Percentiles rank a stretch among this genome's conserved stretches.
Conservation (phyloP, 2,888 invertebrate genomes). For the Drosophila quasianomalipes region DNA sequence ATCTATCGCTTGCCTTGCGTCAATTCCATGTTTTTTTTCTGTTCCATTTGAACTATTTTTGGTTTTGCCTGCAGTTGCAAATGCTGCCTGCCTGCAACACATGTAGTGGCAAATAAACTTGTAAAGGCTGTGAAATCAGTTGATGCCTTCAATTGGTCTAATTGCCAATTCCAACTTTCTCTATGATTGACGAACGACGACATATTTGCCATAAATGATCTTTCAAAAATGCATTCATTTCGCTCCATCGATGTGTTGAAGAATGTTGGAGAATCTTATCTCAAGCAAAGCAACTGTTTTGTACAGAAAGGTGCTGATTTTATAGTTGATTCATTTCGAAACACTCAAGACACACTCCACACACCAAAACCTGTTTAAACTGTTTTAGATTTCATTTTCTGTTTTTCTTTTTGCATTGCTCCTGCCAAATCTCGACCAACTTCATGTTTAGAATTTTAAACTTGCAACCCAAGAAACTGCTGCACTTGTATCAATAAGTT, state of each 20-base stretch:
- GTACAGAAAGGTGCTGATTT: too few species aligned
- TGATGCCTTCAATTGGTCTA: slow-evolving; percentile 20
- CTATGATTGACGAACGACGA: too few species aligned
- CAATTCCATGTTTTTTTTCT: not conserved
- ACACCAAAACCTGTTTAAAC: not conserved
- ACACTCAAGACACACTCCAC: too few species aligned
- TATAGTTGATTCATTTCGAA: not conserved
- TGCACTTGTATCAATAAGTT: too few species aligned
- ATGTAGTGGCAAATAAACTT: not conserved
- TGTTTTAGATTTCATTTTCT: too few species aligned
- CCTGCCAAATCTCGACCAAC: too few species aligned
- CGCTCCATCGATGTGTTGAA: not conserved
- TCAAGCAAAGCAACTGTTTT: too few species aligned
- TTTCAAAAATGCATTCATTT: not conserved
- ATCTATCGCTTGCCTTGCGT: not conserved
- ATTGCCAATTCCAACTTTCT: not conserved
- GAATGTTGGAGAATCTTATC: not conserved
- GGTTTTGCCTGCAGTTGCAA: slow-evolving; percentile 7
- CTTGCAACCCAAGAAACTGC: not conserved
- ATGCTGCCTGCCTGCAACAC: not conserved
- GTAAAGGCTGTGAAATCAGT: not conserved
- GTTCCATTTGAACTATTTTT: slow-evolving; percentile 20
- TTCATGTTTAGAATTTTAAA: not conserved
- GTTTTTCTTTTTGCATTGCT: not conserved
- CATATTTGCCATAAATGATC: too few species aligned